A percentile compares a stretch with the other conserved stretches of the same genome.
These are phyloP conservation scores for Drosophila lacertosa DNA, from an alignment of 1,140 invertebrate species.

Conservation along the genomic window DNA sequence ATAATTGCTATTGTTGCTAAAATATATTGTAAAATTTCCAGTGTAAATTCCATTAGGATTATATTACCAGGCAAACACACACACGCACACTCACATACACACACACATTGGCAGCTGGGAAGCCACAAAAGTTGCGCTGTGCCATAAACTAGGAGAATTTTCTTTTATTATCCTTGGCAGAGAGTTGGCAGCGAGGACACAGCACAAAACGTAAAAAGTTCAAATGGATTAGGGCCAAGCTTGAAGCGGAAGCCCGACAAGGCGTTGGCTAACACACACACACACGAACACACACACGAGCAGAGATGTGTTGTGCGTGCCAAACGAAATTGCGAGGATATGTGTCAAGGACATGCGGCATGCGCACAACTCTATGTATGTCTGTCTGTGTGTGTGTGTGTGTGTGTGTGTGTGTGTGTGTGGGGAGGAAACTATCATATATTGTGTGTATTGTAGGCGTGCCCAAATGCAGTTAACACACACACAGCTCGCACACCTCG, in stretches of 20 bases:
- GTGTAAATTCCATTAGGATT: constrained; percentile 82
- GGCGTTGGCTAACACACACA: constrained; percentile 55
- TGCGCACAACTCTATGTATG: no score
- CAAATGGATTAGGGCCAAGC: constrained; percentile 77
- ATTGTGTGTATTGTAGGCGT: constrained; percentile 47
- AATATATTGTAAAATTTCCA: constrained; percentile 65
- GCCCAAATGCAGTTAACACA: constrained; percentile 49
- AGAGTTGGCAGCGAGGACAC: constrained; percentile 39
- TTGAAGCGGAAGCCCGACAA: constrained; percentile 61
- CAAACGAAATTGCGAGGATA: constrained; percentile 55
- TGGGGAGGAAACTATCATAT: constrained; percentile 11
- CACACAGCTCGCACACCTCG: constrained; percentile 30
- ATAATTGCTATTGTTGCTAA: constrained; percentile 44
- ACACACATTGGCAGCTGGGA: constrained; percentile 31
- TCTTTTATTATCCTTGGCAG: constrained; percentile 76
- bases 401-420: neutral
- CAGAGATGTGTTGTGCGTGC: constrained; percentile 48
- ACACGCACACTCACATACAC: constrained; percentile 16
- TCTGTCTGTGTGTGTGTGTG: neutral
- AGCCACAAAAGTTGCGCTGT: constrained; percentile 68
- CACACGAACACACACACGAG: constrained; percentile 17
- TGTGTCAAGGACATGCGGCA: constrained; percentile 73
- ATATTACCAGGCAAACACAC: constrained; percentile 60
- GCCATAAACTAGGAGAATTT: constrained; percentile 69
- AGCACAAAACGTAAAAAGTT: constrained; percentile 45